A percentile compares a stretch with the other conserved stretches of the same genome.
Evolutionary conservation across 1,140 invertebrate species (phyloP).

Genomic region (Drosophila burlai): DNA sequence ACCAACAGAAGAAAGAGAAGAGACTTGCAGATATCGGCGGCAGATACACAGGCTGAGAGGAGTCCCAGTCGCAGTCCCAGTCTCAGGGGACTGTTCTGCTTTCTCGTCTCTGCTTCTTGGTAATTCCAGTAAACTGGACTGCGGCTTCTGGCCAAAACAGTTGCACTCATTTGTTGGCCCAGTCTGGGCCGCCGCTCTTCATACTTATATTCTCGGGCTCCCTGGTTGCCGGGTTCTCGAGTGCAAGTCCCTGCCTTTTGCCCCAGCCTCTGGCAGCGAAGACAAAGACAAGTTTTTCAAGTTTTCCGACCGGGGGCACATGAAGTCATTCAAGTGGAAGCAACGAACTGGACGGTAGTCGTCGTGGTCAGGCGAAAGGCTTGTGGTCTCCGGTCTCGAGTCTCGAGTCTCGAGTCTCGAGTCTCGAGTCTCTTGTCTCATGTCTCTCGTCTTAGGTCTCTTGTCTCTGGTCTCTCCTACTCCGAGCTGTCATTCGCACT

Average conservation of each 20-base stretch:
- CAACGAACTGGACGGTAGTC: slow-evolving; percentile 59
- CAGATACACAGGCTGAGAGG: slow-evolving; percentile 22
- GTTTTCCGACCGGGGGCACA: slow-evolving; percentile 75
- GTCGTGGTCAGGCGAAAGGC: slow-evolving; percentile 60
- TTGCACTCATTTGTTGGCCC: slow-evolving; percentile 80
- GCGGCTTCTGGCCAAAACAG: slow-evolving; percentile 66
- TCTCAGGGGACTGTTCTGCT: slow-evolving; percentile 50
- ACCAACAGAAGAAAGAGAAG: slow-evolving; percentile 51
- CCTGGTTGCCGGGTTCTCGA: slow-evolving; percentile 31
- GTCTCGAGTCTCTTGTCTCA: slow-evolving; percentile 10
- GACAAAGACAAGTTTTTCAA: slow-evolving; percentile 82
- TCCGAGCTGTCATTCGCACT: slow-evolving; percentile 73
- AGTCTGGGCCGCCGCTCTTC: slow-evolving; percentile 50
- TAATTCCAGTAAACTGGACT: slow-evolving; percentile 42
- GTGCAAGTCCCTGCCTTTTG: slow-evolving; percentile 45
- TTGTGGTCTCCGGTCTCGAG: slow-evolving; percentile 36
- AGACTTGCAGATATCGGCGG: slow-evolving; percentile 46
- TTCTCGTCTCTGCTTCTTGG: slow-evolving; percentile 18
- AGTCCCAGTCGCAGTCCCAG: slow-evolving; percentile 2
- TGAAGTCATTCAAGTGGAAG: slow-evolving; percentile 79
- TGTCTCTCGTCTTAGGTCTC: slow-evolving; percentile 10
- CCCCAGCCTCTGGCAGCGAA: slow-evolving; percentile 49
- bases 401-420: slow-evolving; percentile 9
- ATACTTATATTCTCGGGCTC: slow-evolving; percentile 32
- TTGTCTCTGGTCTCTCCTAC: slow-evolving; percentile 33